Percentiles rank a stretch among this genome's conserved stretches.
phyloP scores from a whole-genome alignment of 2,888 invertebrate genomes.

The Miltochrista miniata region DNA sequence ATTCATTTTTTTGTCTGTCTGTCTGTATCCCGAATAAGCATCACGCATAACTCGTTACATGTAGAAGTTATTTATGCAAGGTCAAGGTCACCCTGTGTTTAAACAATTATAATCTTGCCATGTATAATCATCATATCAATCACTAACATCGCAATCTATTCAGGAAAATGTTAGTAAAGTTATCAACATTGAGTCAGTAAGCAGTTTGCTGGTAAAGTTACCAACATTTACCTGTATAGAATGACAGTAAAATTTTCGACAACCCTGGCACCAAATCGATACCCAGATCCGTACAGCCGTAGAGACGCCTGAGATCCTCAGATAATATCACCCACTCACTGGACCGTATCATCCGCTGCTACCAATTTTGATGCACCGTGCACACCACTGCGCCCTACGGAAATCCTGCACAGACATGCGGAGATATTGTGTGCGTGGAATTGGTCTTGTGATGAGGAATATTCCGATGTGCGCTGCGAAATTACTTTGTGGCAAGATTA shows the following conservation, averaged over 20 bases:
- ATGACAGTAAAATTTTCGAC: not conserved
- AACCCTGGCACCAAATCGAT: not conserved
- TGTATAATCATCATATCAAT: no score
- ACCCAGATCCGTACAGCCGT: slow-evolving; percentile 1
- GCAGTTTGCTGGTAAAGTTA: no score
- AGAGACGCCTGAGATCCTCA: slow-evolving; percentile 6
- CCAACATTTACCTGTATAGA: no score
- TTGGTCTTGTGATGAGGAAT: slow-evolving; percentile 20
- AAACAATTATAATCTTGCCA: no score
- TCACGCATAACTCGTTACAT: no score
- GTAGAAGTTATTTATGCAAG: no score
- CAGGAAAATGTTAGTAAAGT: no score
- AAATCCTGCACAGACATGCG: slow-evolving; percentile 35
- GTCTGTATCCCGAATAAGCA: no score
- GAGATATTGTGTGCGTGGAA: slow-evolving; percentile 24
- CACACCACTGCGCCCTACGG: slow-evolving; percentile 40
- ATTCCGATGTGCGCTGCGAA: not conserved
- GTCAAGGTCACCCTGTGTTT: no score
- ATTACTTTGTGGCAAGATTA: not conserved
- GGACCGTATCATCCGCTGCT: slow-evolving; percentile 16
- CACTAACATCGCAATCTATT: no score
- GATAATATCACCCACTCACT: slow-evolving; percentile 16
- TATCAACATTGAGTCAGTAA: no score
- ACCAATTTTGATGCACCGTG: slow-evolving; percentile 34
- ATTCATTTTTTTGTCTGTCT: no score